Conservation (phyloP, 2,888 invertebrate species). For the Erebia palarica region DNA sequence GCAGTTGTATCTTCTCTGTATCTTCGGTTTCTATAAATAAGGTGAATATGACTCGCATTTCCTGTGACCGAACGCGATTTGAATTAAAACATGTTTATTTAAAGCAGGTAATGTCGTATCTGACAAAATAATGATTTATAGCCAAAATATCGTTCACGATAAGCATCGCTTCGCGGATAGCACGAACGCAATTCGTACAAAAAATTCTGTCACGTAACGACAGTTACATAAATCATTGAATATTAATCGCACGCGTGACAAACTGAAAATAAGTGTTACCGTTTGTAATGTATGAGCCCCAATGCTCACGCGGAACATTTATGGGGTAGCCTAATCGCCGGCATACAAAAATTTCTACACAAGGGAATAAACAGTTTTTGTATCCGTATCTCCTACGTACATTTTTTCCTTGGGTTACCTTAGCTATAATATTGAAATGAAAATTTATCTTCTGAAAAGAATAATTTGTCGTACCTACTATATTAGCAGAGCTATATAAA, state of each 20-base stretch:
- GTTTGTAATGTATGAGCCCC: slow-evolving; percentile 20
- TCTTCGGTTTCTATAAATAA: not conserved
- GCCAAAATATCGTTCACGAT: slow-evolving; percentile 31
- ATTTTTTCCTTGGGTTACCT: not conserved
- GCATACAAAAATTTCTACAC: slow-evolving; percentile 3
- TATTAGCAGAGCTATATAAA: no score
- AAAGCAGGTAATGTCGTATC: slow-evolving; percentile 16
- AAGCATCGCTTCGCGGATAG: slow-evolving; percentile 18
- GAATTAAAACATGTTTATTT: slow-evolving; percentile 14
- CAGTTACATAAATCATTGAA: slow-evolving; percentile 36
- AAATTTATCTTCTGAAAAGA: no score
- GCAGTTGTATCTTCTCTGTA: no score
- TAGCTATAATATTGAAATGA: no score
- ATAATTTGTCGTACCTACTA: no score
- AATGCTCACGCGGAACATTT: slow-evolving; percentile 8
- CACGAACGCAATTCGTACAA: slow-evolving; percentile 24
- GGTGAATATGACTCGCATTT: not conserved
- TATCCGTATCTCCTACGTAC: not conserved
- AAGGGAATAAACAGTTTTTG: slow-evolving; percentile 8
- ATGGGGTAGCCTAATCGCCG: slow-evolving; percentile 11
- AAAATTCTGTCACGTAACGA: slow-evolving; percentile 34
- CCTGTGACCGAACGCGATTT: not conserved
- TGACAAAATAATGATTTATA: slow-evolving; percentile 33
- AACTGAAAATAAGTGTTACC: slow-evolving; percentile 29
- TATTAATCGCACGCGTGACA: slow-evolving; percentile 32